Percentiles rank a stretch among this genome's conserved stretches.
These are phyloP conservation scores for Thaleichthys pacificus DNA, from an alignment of 2,797 vertebrate genomes.

Conservation along the genomic window DNA sequence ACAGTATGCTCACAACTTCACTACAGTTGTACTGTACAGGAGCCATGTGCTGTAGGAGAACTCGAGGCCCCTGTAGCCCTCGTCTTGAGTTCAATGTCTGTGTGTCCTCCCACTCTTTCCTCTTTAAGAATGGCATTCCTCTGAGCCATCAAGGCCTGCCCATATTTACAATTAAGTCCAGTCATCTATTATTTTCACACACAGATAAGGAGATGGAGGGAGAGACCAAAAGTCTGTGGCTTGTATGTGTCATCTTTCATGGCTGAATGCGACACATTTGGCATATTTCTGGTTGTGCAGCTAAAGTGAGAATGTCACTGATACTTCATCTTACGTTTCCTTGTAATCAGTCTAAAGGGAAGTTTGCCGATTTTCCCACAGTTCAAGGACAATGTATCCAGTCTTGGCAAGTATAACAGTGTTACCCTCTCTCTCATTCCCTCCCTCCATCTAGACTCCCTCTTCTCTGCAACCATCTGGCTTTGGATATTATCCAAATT, in stretches of 20 bases:
- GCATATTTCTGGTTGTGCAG: slow-evolving; percentile 26
- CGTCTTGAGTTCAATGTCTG: not conserved
- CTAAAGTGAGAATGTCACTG: slow-evolving; percentile 40
- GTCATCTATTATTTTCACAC: not conserved
- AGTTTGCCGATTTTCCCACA: slow-evolving; percentile 74
- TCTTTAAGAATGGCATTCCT: not conserved
- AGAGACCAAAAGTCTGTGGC: not conserved
- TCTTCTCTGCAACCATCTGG: slow-evolving; percentile 49
- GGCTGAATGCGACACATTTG: slow-evolving; percentile 24
- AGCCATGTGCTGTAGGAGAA: no score
- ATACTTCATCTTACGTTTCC: slow-evolving; percentile 55
- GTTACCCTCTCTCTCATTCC: not conserved
- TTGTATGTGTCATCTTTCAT: slow-evolving; percentile 16
- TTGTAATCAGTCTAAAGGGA: slow-evolving; percentile 62
- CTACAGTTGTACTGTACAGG: not conserved
- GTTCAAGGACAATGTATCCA: slow-evolving; percentile 63
- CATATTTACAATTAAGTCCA: not conserved
- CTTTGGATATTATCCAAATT: slow-evolving; percentile 64
- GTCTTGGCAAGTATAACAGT: slow-evolving; percentile 65
- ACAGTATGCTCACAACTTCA: not conserved
- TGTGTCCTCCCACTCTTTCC: not conserved
- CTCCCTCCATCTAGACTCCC: not conserved
- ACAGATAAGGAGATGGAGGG: not conserved
- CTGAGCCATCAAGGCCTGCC: not conserved
- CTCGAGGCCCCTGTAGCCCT: not conserved